A percentile compares a stretch with the other conserved stretches of the same genome.
These are phyloP conservation scores for Dinocampus coccinellae DNA, from an alignment of 2,888 invertebrate species.

Conservation along the genomic window DNA sequence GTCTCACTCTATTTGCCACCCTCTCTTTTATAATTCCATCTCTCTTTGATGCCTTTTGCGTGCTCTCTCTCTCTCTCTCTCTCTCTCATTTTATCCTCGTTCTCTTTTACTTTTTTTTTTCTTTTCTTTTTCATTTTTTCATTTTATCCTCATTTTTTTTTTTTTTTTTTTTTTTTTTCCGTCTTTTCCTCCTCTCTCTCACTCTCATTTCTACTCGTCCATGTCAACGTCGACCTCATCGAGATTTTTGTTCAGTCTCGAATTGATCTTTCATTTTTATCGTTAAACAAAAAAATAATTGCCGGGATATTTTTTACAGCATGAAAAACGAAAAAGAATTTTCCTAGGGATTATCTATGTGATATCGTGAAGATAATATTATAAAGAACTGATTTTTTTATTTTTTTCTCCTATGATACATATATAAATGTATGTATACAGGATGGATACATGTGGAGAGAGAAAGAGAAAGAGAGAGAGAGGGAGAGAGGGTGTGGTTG, in stretches of 20 bases:
- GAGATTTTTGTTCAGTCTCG: background rate
- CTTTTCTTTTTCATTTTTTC: too few relatives aligned
- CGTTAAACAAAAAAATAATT: background rate
- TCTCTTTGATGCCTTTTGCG: background rate
- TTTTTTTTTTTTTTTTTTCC: background rate
- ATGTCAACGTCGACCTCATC: background rate
- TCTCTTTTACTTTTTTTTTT: background rate
- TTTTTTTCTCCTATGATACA: slow-evolving; percentile 2
- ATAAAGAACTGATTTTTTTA: background rate
- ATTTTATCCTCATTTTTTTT: too few relatives aligned
- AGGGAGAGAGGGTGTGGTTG: background rate
- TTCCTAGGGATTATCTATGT: background rate
- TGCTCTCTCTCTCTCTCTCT: too few relatives aligned
- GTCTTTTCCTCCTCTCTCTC: background rate
- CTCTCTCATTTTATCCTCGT: slow-evolving; percentile 11
- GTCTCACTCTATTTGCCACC: slow-evolving; percentile 62
- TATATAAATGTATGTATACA: slow-evolving; percentile 30
- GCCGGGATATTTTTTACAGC: background rate
- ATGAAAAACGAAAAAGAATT: background rate
- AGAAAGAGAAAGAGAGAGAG: slow-evolving; percentile 19
- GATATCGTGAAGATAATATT: background rate
- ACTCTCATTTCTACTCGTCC: background rate
- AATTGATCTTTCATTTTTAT: background rate
- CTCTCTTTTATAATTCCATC: slow-evolving; percentile 27
- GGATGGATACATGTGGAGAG: too few relatives aligned